Conservation (phyloP, 2,888 invertebrate genomes). For the Axea sp. region DNA sequence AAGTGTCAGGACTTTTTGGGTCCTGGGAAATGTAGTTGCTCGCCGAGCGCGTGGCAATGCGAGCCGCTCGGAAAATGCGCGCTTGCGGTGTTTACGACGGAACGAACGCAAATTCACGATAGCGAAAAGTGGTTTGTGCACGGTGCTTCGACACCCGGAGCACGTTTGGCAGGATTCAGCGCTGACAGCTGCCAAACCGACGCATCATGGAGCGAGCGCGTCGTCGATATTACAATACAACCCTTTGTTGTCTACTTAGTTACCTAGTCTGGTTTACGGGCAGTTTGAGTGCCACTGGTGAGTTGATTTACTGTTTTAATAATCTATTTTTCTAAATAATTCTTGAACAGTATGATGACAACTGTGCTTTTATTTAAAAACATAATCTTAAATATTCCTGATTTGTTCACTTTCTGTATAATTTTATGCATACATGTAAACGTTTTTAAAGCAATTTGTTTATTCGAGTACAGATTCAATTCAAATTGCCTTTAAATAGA, state of each 20-base stretch:
- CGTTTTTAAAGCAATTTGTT: no score
- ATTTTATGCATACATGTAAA: no score
- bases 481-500: no score
- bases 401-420: no score
- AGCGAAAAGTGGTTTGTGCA: slow-evolving; percentile 41
- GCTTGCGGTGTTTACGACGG: slow-evolving; percentile 30
- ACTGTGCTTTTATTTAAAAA: no score
- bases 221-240: slow-evolving; percentile 43
- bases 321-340: no score
- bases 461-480: no score
- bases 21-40: slow-evolving; percentile 48
- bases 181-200: slow-evolving; percentile 52
- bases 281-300: slow-evolving; percentile 42
- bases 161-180: slow-evolving; percentile 20
- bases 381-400: no score
- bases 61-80: slow-evolving; percentile 46
- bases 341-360: no score
- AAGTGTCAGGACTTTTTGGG: slow-evolving; percentile 58
- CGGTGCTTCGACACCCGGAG: slow-evolving; percentile 2
- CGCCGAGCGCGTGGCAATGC: slow-evolving; percentile 52
- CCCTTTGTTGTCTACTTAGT: slow-evolving; percentile 55
- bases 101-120: slow-evolving; percentile 41
- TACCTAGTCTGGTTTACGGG: slow-evolving; percentile 54
- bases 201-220: slow-evolving; percentile 48
- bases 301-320: slow-evolving; percentile 16